A percentile compares a stretch with the other conserved stretches of the same genome.
Evolutionary conservation across 2,113 vertebrate genomes (phyloP).

Genomic region (Muntiacus muntjak): DNA sequence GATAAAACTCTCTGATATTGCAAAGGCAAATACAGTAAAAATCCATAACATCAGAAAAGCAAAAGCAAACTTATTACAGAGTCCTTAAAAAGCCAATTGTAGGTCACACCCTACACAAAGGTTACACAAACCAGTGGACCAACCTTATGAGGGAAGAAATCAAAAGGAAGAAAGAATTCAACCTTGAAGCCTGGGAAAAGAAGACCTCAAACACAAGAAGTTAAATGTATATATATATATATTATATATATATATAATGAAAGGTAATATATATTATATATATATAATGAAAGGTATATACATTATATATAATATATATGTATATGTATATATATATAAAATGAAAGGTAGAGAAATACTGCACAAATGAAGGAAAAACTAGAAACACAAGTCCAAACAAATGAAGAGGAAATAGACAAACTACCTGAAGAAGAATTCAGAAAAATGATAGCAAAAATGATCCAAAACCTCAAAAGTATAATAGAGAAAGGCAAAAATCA

Average conservation of each 20-base stretch:
- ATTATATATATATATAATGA: too few relatives aligned
- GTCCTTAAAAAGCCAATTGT: slow-evolving; percentile 16
- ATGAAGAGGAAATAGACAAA: background rate
- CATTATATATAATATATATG: background rate
- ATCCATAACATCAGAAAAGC: slow-evolving; percentile 7
- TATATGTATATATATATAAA: background rate
- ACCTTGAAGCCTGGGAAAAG: background rate
- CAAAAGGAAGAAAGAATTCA: background rate
- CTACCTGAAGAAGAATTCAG: background rate
- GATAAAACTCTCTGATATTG: background rate
- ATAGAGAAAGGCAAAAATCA: background rate
- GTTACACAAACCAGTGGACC: background rate
- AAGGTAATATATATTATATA: too few relatives aligned
- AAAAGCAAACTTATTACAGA: slow-evolving; percentile 6
- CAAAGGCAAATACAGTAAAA: background rate
- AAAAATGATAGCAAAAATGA: background rate
- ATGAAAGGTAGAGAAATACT: background rate
- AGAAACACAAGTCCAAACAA: background rate
- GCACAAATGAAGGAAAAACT: background rate
- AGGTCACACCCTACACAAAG: background rate
- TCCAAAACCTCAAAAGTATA: background rate
- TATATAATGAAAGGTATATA: background rate
- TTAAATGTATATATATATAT: background rate
- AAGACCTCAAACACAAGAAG: background rate
- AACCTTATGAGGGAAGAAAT: background rate